Evolutionary conservation across 2,797 vertebrate genomes (phyloP), one percentile per base, ranked within the genome.

Genomic region (Taeniopygia guttata): DNA sequence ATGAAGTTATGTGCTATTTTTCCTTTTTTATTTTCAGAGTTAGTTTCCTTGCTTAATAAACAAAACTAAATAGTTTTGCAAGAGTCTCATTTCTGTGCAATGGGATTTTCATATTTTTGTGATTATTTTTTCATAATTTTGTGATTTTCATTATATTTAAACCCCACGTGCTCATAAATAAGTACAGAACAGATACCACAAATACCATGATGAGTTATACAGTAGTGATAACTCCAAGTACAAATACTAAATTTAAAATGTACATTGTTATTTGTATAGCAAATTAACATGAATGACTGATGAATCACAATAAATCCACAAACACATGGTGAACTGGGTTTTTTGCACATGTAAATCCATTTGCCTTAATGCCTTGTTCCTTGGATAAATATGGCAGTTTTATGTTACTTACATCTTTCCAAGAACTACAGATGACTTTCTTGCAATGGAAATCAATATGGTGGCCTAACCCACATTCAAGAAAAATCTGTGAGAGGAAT

Each of bases 221-320:
- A 69, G 90, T 84, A 94, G 88, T 93, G 83, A 91, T 90, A 93
- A 90, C 56, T 93, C 70, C 55, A 94, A 94, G 85, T 79, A 93
- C 62, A 91, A 90, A 91, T 88, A 56, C 48, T 90, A 81, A 84
- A 88, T 93, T 89, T 93, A 89, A 95, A 84, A 92, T 75, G 4
- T 74, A 84, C 70, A 67, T 88, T 91, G 64, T 94, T 91, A 87
- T 92, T 94, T 95, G 70, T 89, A 32, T 56, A 94, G 45, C n/a
- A 1, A 95, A 67, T 90, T 92, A 93, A 82, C 78, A 87, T 80
- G 81, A 92, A 92, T 56, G 55, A 62, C 69, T 91, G 73, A 68
- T 94, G 89, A 94, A 89, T 95, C 89, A 90, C 56, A 84, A 74
- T 91, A 92, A 87, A 82, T 94, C 77, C 74, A 92, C 75, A 92